Percentiles rank a stretch among this genome's conserved stretches.
These are phyloP conservation scores for Siderastrea siderea DNA, from an alignment of 92 coral and sea anemone species.

Conservation along the genomic window DNA sequence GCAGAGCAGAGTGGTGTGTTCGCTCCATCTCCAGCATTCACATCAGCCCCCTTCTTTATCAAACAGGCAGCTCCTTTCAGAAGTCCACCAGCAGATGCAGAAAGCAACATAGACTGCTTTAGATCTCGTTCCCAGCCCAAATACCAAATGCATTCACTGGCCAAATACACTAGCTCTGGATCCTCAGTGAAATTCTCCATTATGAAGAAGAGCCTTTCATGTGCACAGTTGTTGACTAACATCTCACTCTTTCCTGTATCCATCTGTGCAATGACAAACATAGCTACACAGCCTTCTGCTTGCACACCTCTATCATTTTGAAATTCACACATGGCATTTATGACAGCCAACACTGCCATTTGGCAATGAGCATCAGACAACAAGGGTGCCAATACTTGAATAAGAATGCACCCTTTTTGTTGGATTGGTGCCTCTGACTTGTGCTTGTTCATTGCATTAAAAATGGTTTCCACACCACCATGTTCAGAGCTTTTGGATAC, in stretches of 20 bases:
- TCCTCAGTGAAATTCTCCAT: constrained; percentile 78
- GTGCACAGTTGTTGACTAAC: constrained; percentile 81
- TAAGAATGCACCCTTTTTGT: constrained; percentile 82
- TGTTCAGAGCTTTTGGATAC: constrained; percentile 50
- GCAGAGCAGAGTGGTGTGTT: constrained; percentile 94
- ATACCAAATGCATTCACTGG: constrained; percentile 89
- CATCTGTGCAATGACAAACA: constrained; percentile 83
- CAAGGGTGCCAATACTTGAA: constrained; percentile 78
- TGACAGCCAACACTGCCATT: constrained; percentile 54
- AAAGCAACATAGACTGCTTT: constrained; percentile 85
- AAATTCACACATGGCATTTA: constrained; percentile 78
- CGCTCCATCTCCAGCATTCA: constrained; percentile 84
- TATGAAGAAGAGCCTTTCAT: constrained; percentile 86
- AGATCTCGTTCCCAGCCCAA: constrained; percentile 86
- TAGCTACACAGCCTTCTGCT: constrained; percentile 86
- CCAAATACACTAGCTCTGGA: constrained; percentile 68
- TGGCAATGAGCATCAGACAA: constrained; percentile 65
- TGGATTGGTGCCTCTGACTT: constrained; percentile 67
- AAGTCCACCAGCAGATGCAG: constrained; percentile 90
- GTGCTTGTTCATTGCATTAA: constrained; percentile 75
- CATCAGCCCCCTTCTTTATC: constrained; percentile 93
- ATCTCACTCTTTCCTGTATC: constrained; percentile 74
- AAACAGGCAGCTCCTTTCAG: constrained; percentile 84
- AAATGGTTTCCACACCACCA: constrained; percentile 51
- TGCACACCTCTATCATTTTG: constrained; percentile 76